phyloP scores from a whole-genome alignment of 2,797 vertebrate species.

The Melanotaenia pygmaea region DNA sequence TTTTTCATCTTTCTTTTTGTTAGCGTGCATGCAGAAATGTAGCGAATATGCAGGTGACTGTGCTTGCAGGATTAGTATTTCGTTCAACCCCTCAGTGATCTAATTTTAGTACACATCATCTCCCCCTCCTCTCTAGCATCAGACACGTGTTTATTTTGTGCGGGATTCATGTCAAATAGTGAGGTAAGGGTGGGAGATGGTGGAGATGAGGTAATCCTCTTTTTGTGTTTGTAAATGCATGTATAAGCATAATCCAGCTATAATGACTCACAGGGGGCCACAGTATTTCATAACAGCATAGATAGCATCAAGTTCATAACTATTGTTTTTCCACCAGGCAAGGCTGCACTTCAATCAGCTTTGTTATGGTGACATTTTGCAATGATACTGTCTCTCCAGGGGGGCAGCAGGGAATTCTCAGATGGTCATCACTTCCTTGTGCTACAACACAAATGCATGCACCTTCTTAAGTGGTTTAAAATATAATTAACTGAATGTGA shows the following conservation, averaged over 20 bases:
- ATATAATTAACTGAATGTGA: constrained; percentile 57
- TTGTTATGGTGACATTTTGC: constrained; percentile 81
- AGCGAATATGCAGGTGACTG: constrained; percentile 68
- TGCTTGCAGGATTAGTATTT: constrained; percentile 69
- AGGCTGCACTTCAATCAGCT: constrained; percentile 71
- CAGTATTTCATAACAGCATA: constrained; percentile 40
- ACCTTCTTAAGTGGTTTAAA: constrained; percentile 47
- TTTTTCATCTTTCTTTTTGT: constrained; percentile 60
- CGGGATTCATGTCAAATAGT: constrained; percentile 75
- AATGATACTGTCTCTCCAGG: constrained; percentile 72
- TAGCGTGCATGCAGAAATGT: constrained; percentile 63
- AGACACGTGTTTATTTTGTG: constrained; percentile 70
- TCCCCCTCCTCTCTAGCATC: constrained; percentile 22
- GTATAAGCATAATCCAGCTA: constrained; percentile 69
- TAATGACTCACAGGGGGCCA: constrained; percentile 55
- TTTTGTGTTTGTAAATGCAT: constrained; percentile 66
- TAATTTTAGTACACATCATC: constrained; percentile 75
- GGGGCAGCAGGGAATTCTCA: constrained; percentile 15
- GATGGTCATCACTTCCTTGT: constrained; percentile 58
- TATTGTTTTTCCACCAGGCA: constrained; percentile 59
- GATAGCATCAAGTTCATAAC: constrained; percentile 60
- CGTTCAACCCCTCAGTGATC: constrained; percentile 73
- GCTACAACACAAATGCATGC: constrained; percentile 36
- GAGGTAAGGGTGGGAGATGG: constrained; percentile 67
- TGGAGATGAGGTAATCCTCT: constrained; percentile 78